Percentiles rank a stretch among this genome's conserved stretches.
Evolutionary conservation across 2,113 vertebrate species (phyloP).

Genomic region (Neoarius graeffei): DNA sequence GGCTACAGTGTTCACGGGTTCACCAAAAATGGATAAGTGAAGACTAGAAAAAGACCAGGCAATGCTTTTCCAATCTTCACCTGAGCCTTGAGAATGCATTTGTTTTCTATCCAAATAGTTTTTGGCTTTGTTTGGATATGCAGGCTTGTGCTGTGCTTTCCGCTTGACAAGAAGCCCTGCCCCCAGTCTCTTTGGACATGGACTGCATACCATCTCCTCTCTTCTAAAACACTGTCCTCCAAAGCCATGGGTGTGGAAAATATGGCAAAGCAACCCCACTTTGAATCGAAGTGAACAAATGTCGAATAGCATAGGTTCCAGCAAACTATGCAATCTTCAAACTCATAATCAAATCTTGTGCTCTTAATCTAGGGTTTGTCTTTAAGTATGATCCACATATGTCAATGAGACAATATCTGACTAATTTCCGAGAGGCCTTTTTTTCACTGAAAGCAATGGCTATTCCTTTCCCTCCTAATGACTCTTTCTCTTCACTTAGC

Average conservation of each 20-base stretch:
- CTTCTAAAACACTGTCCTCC: not conserved
- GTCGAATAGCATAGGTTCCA: not conserved
- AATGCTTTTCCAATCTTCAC: not conserved
- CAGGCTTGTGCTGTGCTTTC: conserved; percentile 41
- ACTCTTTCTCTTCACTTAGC: conserved; percentile 58
- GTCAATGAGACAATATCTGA: conserved; percentile 3
- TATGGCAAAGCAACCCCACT: conserved; percentile 12
- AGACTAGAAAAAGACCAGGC: not conserved
- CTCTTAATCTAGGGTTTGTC: conserved; percentile 24
- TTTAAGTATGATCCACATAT: not conserved
- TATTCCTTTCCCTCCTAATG: conserved; percentile 43
- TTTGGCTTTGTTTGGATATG: conserved; percentile 53
- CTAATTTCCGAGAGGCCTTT: not conserved
- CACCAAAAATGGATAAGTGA: not conserved
- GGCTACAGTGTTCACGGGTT: not conserved
- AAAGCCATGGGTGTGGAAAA: conserved; percentile 40
- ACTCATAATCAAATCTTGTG: conserved; percentile 6
- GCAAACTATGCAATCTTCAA: conserved; percentile 8
- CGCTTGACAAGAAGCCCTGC: conserved; percentile 8
- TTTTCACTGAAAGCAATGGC: not conserved
- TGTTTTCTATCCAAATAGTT: conserved; percentile 43
- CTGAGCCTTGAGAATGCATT: conserved; percentile 32
- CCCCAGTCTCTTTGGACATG: conserved; percentile 23
- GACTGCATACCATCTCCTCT: conserved; percentile 10
- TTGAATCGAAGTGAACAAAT: conserved; percentile 31